Percentiles rank a stretch among this genome's conserved stretches.
Evolutionary conservation across 2,113 vertebrate genomes (phyloP).

Genomic region (Megaptera novaeangliae): DNA sequence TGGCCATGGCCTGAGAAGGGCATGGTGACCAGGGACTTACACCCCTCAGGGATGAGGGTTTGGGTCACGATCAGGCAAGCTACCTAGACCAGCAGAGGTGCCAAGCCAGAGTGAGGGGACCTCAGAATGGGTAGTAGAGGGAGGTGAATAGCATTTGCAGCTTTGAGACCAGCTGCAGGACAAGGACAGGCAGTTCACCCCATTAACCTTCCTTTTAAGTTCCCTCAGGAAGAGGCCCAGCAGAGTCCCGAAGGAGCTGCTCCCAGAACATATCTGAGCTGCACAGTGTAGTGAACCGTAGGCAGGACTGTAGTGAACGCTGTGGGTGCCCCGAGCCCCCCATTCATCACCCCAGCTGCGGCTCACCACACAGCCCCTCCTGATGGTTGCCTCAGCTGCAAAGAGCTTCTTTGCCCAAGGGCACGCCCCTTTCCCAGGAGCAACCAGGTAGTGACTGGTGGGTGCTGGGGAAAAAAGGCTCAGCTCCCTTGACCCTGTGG

Average conservation of each 20-base stretch:
- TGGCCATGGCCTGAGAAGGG: not conserved
- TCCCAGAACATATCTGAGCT: not conserved
- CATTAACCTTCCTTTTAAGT: not conserved
- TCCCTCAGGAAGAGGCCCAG: not conserved
- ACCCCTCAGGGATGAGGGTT: not conserved
- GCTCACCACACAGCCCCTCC: not conserved
- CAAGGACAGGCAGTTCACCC: not conserved
- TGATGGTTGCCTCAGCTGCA: not conserved
- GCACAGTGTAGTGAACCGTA: accelerated
- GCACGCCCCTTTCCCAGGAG: not conserved
- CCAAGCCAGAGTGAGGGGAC: not conserved
- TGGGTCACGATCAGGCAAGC: not conserved
- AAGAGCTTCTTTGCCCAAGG: not conserved
- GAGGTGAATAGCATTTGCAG: not conserved
- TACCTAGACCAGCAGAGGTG: not conserved
- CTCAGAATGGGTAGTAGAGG: not conserved
- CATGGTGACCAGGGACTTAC: not conserved
- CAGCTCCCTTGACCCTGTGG: accelerated
- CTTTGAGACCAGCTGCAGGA: not conserved
- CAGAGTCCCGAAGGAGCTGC: not conserved
- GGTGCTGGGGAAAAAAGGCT: not conserved
- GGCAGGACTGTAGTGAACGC: not conserved
- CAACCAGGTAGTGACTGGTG: accelerated
- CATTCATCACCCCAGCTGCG: not conserved
- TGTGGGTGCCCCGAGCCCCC: too few species aligned